phyloP scores from a whole-genome alignment of 2,888 invertebrate genomes.

The Desoria tigrina region DNA sequence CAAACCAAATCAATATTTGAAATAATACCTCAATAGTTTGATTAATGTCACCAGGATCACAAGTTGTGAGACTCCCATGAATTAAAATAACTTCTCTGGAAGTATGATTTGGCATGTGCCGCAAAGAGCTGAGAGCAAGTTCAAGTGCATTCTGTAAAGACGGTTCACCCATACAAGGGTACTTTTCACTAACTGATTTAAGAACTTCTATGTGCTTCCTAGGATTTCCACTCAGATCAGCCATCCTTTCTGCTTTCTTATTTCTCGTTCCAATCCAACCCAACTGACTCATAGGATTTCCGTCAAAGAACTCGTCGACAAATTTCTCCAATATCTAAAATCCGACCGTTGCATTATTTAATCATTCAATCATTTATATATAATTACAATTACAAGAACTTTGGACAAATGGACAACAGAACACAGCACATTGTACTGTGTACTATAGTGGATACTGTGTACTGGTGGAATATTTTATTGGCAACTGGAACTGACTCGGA shows the following conservation, averaged over 20 bases:
- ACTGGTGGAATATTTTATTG: no score
- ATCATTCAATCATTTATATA: no score
- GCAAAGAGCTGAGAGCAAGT: slow-evolving; percentile 78
- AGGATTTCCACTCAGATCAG: slow-evolving; percentile 84
- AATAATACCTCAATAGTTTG: slow-evolving; percentile 71
- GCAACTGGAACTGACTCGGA: background rate
- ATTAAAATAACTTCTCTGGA: slow-evolving; percentile 90
- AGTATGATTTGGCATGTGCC: slow-evolving; percentile 88
- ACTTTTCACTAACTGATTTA: slow-evolving; percentile 56
- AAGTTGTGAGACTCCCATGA: slow-evolving; percentile 91
- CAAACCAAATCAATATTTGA: background rate
- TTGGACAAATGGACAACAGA: no score
- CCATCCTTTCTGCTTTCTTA: slow-evolving; percentile 85
- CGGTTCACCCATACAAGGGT: slow-evolving; percentile 82
- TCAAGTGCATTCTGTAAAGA: slow-evolving; percentile 95
- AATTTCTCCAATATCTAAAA: slow-evolving; percentile 82
- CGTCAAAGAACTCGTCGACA: slow-evolving; percentile 95
- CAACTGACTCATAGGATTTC: slow-evolving; percentile 97
- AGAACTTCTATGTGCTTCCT: slow-evolving; percentile 73
- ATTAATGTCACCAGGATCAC: slow-evolving; percentile 92
- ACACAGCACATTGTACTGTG: no score
- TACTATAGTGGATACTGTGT: no score
- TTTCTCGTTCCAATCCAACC: slow-evolving; percentile 88
- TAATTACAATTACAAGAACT: no score
- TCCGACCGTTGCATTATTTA: background rate